These are phyloP conservation scores for Hylaea fasciaria DNA, from an alignment of 2,888 invertebrate species.

Conservation along the genomic window DNA sequence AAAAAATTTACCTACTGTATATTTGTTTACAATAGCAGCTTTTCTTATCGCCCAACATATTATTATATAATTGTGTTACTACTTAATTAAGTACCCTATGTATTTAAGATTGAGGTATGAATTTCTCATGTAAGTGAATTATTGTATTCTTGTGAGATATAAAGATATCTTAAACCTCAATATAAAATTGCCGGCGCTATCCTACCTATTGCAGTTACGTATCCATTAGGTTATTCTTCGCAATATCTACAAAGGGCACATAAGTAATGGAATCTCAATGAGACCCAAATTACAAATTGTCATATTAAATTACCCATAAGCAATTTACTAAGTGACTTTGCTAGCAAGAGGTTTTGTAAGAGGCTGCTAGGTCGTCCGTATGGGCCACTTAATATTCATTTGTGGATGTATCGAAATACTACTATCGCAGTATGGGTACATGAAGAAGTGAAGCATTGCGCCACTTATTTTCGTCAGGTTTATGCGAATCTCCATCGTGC, in stretches of 20 bases:
- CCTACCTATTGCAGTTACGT: too few species aligned
- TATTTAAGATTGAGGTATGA: too few species aligned
- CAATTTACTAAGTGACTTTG: slow-evolving; percentile 15
- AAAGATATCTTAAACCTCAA: too few species aligned
- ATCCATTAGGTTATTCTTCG: neutral
- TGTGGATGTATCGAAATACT: neutral
- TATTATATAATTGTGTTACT: too few species aligned
- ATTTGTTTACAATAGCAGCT: too few species aligned
- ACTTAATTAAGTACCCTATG: too few species aligned
- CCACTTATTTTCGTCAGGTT: neutral
- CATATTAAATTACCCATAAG: slow-evolving; percentile 15
- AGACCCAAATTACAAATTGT: slow-evolving; percentile 15
- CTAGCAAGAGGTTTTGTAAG: slow-evolving; percentile 11
- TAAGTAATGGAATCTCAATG: neutral
- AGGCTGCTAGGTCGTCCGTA: slow-evolving; percentile 11
- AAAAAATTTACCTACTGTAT: too few species aligned
- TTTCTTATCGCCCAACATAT: too few species aligned
- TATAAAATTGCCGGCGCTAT: too few species aligned
- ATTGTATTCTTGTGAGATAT: too few species aligned
- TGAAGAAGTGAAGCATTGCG: neutral
- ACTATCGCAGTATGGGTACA: neutral
- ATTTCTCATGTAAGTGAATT: too few species aligned
- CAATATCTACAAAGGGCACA: neutral
- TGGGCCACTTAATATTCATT: slow-evolving; percentile 1
- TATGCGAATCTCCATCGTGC: neutral